phyloP scores from a whole-genome alignment of 2,797 vertebrate species.

The Chloroceryle inda region DNA sequence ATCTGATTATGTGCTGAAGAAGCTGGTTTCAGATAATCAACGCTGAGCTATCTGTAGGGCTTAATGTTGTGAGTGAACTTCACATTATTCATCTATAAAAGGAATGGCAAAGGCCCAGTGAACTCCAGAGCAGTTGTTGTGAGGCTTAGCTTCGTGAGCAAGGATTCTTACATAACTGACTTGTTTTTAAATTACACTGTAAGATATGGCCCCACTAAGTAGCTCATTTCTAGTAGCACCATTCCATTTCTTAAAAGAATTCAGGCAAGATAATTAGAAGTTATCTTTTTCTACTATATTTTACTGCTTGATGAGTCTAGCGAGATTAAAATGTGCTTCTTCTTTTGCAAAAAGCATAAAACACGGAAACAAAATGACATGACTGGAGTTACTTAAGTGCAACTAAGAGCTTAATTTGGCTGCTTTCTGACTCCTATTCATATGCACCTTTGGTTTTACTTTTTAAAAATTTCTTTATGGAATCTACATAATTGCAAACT shows the following conservation, averaged over 20 bases:
- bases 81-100: constrained; percentile 80
- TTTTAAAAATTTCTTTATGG: background rate
- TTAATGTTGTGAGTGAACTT: constrained; percentile 33
- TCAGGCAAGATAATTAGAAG: background rate
- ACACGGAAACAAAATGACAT: background rate
- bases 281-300: background rate
- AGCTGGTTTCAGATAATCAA: constrained; percentile 47
- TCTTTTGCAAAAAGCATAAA: background rate
- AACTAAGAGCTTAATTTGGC: background rate
- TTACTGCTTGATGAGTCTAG: background rate
- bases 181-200: constrained; percentile 66
- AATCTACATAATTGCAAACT: background rate
- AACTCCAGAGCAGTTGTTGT: constrained; percentile 80
- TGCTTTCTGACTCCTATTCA: background rate
- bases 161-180: constrained; percentile 51
- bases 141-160: constrained; percentile 40
- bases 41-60: constrained; percentile 12
- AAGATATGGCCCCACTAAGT: background rate
- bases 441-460: background rate
- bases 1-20: constrained; percentile 22
- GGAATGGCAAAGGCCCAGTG: constrained; percentile 66
- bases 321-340: background rate
- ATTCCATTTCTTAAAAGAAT: background rate
- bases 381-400: background rate
- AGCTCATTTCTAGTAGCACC: background rate